Evolutionary conservation across 92 coral and sea anemone genomes (phyloP).

Genomic region (Metridium senile): DNA sequence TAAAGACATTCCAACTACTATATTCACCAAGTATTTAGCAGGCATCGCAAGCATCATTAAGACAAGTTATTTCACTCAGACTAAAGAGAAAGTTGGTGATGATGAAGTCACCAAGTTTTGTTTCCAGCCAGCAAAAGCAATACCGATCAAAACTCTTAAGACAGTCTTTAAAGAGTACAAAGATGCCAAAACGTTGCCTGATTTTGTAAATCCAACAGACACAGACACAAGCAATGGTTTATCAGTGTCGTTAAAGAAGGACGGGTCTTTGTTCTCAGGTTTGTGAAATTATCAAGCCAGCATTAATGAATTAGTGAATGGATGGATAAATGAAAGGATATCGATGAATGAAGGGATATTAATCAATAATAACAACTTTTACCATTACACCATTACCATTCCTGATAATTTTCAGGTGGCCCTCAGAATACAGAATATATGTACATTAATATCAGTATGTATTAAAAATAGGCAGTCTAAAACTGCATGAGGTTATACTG

Average conservation of each 20-base stretch:
- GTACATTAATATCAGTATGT: too few species aligned
- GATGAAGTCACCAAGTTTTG: slow-evolving; percentile 53
- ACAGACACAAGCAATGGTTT: slow-evolving; percentile 41
- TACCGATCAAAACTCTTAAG: slow-evolving; percentile 23
- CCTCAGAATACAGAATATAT: too few species aligned
- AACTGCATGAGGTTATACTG: too few species aligned
- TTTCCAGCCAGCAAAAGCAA: slow-evolving; percentile 42
- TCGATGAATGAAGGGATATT: too few species aligned
- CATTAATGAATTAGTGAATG: background rate
- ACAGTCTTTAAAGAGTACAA: slow-evolving; percentile 34
- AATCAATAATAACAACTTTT: too few species aligned
- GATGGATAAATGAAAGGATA: background rate
- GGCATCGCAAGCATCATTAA: slow-evolving; percentile 30
- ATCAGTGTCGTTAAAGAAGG: slow-evolving; percentile 43
- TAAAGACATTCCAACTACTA: slow-evolving; percentile 38
- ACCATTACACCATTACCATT: too few species aligned
- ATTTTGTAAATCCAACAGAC: slow-evolving; percentile 38
- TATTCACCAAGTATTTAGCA: slow-evolving; percentile 26
- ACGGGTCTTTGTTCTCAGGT: slow-evolving; percentile 51
- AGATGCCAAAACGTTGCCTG: slow-evolving; percentile 42
- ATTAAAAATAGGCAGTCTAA: too few species aligned
- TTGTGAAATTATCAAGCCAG: background rate
- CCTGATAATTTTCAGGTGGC: too few species aligned
- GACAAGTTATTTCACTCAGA: slow-evolving; percentile 56
- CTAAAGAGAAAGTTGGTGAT: slow-evolving; percentile 15